These are phyloP conservation scores for Leistus spinibarbis DNA, from an alignment of 2,888 invertebrate species.

Conservation along the genomic window DNA sequence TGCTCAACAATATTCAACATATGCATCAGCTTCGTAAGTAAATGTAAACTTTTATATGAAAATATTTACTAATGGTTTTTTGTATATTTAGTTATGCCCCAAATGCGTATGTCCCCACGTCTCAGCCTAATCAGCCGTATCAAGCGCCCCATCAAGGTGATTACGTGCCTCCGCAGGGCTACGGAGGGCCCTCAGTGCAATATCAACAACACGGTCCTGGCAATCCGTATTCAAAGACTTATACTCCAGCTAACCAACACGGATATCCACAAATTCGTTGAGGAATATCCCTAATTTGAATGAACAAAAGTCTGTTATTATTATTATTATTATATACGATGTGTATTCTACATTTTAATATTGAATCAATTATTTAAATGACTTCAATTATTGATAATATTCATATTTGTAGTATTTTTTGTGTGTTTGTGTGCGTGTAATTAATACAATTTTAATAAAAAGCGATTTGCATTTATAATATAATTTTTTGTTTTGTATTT, in stretches of 20 bases:
- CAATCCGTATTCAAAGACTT: constrained; percentile 55
- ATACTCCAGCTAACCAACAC: constrained; percentile 50
- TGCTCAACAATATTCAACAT: constrained; percentile 26
- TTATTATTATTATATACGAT: constrained; percentile 10
- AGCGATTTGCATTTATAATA: background rate
- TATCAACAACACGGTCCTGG: constrained; percentile 46
- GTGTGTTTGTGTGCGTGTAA: constrained; percentile 22
- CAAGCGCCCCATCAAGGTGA: constrained; percentile 27
- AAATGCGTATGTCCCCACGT: constrained; percentile 29
- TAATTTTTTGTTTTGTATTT: too few relatives aligned
- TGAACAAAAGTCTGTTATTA: constrained; percentile 17
- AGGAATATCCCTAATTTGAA: background rate
- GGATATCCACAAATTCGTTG: constrained; percentile 53
- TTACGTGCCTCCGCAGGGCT: constrained; percentile 23
- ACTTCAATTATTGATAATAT: constrained; percentile 12
- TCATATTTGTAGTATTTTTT: constrained; percentile 13
- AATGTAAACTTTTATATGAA: background rate
- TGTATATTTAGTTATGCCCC: constrained; percentile 22
- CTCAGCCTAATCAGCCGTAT: constrained; percentile 25
- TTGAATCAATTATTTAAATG: background rate
- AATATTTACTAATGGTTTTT: background rate
- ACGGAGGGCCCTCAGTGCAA: constrained; percentile 21
- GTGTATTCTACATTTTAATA: background rate
- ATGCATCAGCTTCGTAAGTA: constrained; percentile 20
- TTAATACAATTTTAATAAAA: constrained; percentile 19